phyloP scores from a whole-genome alignment of 2,797 vertebrate genomes.

The Orestias chungarensis region DNA sequence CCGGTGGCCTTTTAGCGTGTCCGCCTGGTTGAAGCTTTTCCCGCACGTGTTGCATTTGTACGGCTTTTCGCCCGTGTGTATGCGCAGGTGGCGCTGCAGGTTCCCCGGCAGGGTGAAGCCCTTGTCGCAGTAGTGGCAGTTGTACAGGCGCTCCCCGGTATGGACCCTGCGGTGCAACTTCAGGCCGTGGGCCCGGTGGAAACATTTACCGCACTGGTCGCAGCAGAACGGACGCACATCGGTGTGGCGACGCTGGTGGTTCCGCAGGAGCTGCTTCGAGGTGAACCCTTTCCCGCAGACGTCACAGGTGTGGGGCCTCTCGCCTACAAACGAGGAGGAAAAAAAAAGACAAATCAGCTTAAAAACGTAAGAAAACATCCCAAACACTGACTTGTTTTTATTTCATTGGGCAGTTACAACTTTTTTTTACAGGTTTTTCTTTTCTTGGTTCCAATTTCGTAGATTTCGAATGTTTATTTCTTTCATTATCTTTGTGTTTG shows the following conservation, averaged over 20 bases:
- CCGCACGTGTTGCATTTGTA: constrained; percentile 80
- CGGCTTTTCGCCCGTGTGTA: constrained; percentile 86
- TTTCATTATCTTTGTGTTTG: neutral
- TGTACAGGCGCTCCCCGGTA: constrained; percentile 76
- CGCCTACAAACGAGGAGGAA: constrained; percentile 41
- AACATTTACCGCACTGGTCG: constrained; percentile 80
- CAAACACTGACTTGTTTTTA: neutral
- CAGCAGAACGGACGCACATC: constrained; percentile 76
- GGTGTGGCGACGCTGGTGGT: constrained; percentile 79
- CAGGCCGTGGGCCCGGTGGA: constrained; percentile 78
- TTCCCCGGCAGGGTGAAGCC: constrained; percentile 82
- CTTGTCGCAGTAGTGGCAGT: constrained; percentile 81
- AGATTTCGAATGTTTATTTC: neutral
- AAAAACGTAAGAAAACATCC: no score
- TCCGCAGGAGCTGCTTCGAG: constrained; percentile 68
- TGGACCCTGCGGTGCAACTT: constrained; percentile 80
- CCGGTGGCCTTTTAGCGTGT: constrained; percentile 81
- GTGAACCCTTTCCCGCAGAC: constrained; percentile 75
- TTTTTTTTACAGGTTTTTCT: neutral
- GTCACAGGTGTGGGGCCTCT: constrained; percentile 72
- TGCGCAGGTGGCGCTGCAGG: constrained; percentile 83
- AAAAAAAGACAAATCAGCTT: neutral
- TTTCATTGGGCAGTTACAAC: neutral
- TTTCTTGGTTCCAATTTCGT: neutral
- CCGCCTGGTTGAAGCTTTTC: constrained; percentile 83